These are phyloP conservation scores for Cyanoramphus novaezelandiae DNA, from an alignment of 2,113 vertebrate genomes.

Conservation along the genomic window DNA sequence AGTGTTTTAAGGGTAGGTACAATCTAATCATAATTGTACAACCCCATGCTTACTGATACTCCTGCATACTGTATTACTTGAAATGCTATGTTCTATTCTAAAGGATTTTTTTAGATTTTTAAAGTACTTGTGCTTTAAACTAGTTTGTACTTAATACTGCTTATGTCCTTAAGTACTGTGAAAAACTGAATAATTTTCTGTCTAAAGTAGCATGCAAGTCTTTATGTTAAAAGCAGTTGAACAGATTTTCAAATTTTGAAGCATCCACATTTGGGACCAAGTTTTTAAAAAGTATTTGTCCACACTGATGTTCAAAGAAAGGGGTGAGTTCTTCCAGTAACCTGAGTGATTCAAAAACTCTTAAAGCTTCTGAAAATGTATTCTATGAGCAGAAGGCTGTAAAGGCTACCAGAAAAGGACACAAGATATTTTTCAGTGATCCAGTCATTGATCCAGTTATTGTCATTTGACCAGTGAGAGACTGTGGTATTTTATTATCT, in stretches of 20 bases:
- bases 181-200: background rate
- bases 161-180: background rate
- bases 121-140: background rate
- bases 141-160: background rate
- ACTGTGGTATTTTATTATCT: background rate
- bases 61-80: background rate
- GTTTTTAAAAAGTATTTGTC: background rate
- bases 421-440: background rate
- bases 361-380: background rate
- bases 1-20: conserved; percentile 55
- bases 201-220: background rate
- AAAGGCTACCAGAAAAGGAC: background rate
- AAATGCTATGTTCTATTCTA: background rate
- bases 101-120: background rate
- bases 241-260: background rate
- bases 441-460: background rate
- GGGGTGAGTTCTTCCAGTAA: background rate
- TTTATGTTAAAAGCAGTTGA: background rate
- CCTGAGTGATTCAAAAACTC: background rate
- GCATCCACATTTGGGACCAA: background rate
- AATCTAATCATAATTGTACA: conserved; percentile 3
- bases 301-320: background rate
- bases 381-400: background rate
- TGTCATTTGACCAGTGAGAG: background rate
- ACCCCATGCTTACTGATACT: conserved; percentile 22